Conservation (phyloP, 2,113 vertebrate genomes). For the Zonotrichia leucophrys region DNA sequence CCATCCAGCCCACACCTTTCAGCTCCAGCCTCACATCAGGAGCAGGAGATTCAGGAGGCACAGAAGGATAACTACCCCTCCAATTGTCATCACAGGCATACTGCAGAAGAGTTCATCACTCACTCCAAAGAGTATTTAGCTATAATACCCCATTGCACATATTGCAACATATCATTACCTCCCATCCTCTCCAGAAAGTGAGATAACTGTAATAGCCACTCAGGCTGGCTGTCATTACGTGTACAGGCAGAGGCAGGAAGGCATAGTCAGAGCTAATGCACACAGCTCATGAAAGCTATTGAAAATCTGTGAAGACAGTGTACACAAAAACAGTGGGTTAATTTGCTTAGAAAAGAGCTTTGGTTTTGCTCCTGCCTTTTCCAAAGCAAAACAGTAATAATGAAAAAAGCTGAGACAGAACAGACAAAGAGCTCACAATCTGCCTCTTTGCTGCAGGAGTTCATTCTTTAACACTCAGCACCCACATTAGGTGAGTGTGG, state of each 20-base stretch:
- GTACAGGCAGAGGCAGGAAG: not conserved
- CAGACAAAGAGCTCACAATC: not conserved
- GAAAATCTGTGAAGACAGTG: slow-evolving; percentile 19
- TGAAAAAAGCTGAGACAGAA: not conserved
- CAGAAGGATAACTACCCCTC: slow-evolving; percentile 29
- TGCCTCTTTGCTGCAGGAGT: slow-evolving; percentile 20
- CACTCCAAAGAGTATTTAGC: slow-evolving; percentile 35
- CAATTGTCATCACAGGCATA: not conserved
- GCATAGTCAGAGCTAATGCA: slow-evolving; percentile 25
- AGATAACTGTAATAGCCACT: slow-evolving; percentile 45
- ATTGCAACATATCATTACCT: slow-evolving; percentile 58
- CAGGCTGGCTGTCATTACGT: slow-evolving; percentile 25
- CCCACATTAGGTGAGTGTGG: slow-evolving; percentile 19
- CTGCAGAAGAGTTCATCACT: slow-evolving; percentile 35
- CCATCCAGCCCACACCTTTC: not conserved
- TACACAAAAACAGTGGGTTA: slow-evolving; percentile 30
- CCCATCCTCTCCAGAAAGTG: slow-evolving; percentile 48
- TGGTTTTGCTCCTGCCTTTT: not conserved
- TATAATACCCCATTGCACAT: slow-evolving; percentile 51
- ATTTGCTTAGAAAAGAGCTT: slow-evolving; percentile 11
- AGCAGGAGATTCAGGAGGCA: not conserved
- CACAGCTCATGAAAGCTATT: slow-evolving; percentile 22
- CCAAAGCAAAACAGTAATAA: slow-evolving; percentile 11
- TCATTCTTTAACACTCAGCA: slow-evolving; percentile 43
- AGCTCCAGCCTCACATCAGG: not conserved